Evolutionary conservation across 1,140 invertebrate species (phyloP), one percentile per base, ranked within the genome.

Genomic region (Onthophagus taurus): DNA sequence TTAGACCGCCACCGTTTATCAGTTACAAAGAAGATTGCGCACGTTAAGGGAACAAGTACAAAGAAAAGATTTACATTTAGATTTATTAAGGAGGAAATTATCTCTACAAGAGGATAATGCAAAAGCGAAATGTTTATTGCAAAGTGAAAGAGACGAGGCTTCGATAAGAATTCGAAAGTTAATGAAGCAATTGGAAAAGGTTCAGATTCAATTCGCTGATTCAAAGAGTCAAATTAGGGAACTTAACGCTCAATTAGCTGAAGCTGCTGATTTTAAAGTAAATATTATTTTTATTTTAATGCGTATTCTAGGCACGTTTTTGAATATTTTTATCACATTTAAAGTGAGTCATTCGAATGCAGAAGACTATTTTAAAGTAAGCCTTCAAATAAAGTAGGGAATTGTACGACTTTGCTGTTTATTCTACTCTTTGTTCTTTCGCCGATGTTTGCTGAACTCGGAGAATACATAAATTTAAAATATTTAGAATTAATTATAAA

Each of bases 11-110:
- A 77, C 84, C 3, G 81, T 89, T 6, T 89, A 90, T 66, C 85
- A 87, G 58, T 67, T 90, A 9, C 87, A 90, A 68, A 68, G 85
- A 33, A 71, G 84, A 42, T 78, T 89, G 1, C 75, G 87, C 49
- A 82, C 81, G 2, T 60, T 94, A 1, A 72, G 88, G 12, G 90
- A 95, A 59, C 89, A 94, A 61, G 65, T 94, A 11, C 88, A 93
- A 60, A 80, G 89, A 48, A 81, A 90, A 55, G 90, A 95, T 63
- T 72, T 95, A 3, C 90, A 95, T 61, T 66, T 94, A 54, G 90
- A 94, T 68, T 72, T 95, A 31, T 66, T 95, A 13, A 71, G 89
- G 16, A 80, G 89, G 50, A 95, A 95, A 66, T 60, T 90, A 20
- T 77, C 81, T 42, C 72, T 90, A 1, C 85, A 88, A 62, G 85